Evolutionary conservation across 2,888 invertebrate species (phyloP).

Genomic region (Patella pellucida): DNA sequence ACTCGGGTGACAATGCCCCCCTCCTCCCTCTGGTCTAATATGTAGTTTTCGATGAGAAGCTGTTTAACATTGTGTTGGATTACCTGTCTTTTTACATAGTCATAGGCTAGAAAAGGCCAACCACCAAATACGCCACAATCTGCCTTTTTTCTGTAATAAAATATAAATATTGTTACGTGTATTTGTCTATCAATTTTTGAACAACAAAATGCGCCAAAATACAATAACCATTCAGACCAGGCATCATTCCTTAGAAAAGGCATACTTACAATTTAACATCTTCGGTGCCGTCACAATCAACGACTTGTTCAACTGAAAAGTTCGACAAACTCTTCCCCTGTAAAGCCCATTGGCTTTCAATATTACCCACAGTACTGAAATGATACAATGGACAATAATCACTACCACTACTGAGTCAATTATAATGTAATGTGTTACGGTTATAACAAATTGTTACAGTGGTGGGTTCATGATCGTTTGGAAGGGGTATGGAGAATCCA

Average conservation of each 20-base stretch:
- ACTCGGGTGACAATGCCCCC: no score
- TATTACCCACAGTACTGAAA: slow-evolving; percentile 53
- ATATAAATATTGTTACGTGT: neutral
- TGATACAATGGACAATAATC: neutral
- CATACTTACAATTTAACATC: slow-evolving; percentile 29
- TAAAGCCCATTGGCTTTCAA: slow-evolving; percentile 60
- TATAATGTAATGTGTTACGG: neutral
- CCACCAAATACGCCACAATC: slow-evolving; percentile 67
- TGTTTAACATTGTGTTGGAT: no score
- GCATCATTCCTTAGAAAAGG: no score
- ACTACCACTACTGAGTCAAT: neutral
- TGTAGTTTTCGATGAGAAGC: no score
- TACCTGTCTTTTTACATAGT: slow-evolving; percentile 57
- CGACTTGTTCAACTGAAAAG: slow-evolving; percentile 62
- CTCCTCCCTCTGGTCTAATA: no score
- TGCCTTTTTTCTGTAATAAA: slow-evolving; percentile 41
- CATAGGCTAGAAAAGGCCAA: slow-evolving; percentile 64
- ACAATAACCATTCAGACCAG: neutral
- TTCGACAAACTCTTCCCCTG: slow-evolving; percentile 52
- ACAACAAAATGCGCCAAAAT: neutral
- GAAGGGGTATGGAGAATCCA: slow-evolving; percentile 1
- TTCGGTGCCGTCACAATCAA: slow-evolving; percentile 58
- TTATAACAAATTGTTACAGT: slow-evolving; percentile 14
- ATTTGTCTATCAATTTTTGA: neutral
- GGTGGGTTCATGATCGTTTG: slow-evolving; percentile 16